These are phyloP conservation scores for Zaprionus obscuricornis DNA, from an alignment of 2,888 invertebrate genomes.

Conservation along the genomic window DNA sequence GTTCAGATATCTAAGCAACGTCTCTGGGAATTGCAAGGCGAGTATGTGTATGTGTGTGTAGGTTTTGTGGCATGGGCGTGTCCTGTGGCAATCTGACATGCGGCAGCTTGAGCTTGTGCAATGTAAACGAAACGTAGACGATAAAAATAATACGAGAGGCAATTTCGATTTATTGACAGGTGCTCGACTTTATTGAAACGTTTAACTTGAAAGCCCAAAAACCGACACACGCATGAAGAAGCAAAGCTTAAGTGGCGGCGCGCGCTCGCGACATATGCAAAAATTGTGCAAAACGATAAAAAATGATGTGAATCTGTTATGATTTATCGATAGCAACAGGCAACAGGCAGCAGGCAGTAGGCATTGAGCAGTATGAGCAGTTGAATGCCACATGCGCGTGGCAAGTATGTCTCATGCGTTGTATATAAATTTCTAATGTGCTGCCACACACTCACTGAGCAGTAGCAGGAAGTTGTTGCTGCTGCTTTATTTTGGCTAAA, in stretches of 20 bases:
- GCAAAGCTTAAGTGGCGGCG: constrained; percentile 4
- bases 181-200: constrained; percentile 79
- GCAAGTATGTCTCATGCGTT: constrained; percentile 20
- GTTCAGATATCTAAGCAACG: constrained; percentile 41
- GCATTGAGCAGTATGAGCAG: not conserved
- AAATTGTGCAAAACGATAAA: constrained; percentile 71
- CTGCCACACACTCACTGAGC: constrained; percentile 11
- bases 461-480: constrained; percentile 53
- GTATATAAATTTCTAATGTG: too few species aligned
- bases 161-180: constrained; percentile 80
- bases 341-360: not conserved
- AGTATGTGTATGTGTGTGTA: not conserved
- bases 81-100: constrained; percentile 59
- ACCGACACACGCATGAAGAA: not conserved
- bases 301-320: constrained; percentile 69
- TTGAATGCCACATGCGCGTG: too few species aligned
- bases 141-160: constrained; percentile 78
- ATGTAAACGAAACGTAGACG: constrained; percentile 71
- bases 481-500: constrained; percentile 40
- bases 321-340: constrained; percentile 52
- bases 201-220: constrained; percentile 64
- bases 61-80: constrained; percentile 40
- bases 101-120: constrained; percentile 66
- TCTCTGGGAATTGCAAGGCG: constrained; percentile 19
- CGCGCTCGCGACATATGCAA: constrained; percentile 56